Percentiles rank a stretch among this genome's conserved stretches.
Conservation (phyloP, 2,113 vertebrate species). For the Stegostoma tigrinum region DNA sequence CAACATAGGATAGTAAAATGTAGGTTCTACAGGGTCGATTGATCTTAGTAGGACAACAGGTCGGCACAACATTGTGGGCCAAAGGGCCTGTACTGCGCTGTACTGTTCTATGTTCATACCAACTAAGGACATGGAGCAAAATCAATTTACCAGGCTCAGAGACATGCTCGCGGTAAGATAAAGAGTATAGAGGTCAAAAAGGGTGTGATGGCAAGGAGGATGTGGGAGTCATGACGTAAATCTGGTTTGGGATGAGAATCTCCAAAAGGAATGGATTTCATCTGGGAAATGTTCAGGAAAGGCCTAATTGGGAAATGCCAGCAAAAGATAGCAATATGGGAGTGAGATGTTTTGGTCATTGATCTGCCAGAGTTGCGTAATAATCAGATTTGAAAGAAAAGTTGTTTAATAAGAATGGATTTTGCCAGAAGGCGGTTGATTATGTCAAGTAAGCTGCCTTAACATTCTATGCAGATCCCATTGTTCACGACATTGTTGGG, state of each 20-base stretch:
- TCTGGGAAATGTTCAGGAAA: not conserved
- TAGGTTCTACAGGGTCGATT: too few relatives aligned
- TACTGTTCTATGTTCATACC: too few relatives aligned
- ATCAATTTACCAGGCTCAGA: not conserved
- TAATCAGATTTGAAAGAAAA: not conserved
- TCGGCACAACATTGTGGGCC: too few relatives aligned
- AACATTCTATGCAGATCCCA: not conserved
- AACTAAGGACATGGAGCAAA: not conserved
- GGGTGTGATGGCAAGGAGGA: not conserved
- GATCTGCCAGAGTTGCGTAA: not conserved
- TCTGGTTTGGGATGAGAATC: not conserved
- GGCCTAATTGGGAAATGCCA: not conserved
- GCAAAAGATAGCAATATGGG: not conserved
- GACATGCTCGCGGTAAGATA: not conserved
- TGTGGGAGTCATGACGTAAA: not conserved
- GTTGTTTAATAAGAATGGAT: not conserved
- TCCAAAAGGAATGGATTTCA: not conserved
- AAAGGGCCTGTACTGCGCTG: too few relatives aligned
- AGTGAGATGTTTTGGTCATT: too few relatives aligned
- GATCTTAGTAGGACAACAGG: too few relatives aligned
- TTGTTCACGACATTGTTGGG: not conserved
- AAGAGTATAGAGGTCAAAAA: not conserved
- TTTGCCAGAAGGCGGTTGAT: not conserved
- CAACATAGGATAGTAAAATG: too few relatives aligned
- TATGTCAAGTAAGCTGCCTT: not conserved